A percentile compares a stretch with the other conserved stretches of the same genome.
Conservation (phyloP, 2,888 invertebrate genomes). For the Drosophila sordidula region DNA sequence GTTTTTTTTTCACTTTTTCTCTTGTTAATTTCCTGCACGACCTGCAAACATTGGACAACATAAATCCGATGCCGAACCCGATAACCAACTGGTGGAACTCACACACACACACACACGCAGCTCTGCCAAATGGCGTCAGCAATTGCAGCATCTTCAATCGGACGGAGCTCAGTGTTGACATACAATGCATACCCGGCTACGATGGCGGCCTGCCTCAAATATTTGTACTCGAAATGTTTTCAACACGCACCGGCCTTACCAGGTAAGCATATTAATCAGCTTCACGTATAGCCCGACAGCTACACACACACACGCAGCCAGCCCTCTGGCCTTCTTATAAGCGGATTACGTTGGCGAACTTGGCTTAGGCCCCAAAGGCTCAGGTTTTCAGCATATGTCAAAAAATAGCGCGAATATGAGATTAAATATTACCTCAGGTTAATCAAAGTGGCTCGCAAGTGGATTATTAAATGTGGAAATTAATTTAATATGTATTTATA, state of each 20-base stretch:
- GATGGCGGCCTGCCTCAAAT: conserved; percentile 95
- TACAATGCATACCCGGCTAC: conserved; percentile 93
- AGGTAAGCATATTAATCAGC: conserved; percentile 84
- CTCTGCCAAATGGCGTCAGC: conserved; percentile 93
- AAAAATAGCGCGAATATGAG: conserved; percentile 26
- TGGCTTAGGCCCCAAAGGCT: conserved; percentile 23
- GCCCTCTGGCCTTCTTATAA: conserved; percentile 44
- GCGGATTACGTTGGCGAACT: conserved; percentile 52
- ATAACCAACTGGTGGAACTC: conserved; percentile 37
- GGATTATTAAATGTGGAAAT: background rate
- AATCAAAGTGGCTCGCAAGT: conserved; percentile 20
- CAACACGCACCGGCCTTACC: conserved; percentile 84
- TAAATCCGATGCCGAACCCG: conserved; percentile 29
- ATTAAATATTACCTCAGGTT: conserved; percentile 11
- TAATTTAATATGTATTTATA: background rate
- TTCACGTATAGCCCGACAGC: conserved; percentile 40
- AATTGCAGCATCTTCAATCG: conserved; percentile 95
- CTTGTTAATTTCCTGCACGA: conserved; percentile 66
- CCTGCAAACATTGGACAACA: conserved; percentile 36
- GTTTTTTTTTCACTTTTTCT: conserved; percentile 6
- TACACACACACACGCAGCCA: conserved; percentile 14
- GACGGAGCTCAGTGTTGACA: conserved; percentile 92
- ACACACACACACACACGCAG: conserved; percentile 85
- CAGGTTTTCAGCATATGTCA: conserved; percentile 54
- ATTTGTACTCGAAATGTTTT: conserved; percentile 92